phyloP scores from a whole-genome alignment of 1,140 invertebrate species.

The Glomeris maerens region DNA sequence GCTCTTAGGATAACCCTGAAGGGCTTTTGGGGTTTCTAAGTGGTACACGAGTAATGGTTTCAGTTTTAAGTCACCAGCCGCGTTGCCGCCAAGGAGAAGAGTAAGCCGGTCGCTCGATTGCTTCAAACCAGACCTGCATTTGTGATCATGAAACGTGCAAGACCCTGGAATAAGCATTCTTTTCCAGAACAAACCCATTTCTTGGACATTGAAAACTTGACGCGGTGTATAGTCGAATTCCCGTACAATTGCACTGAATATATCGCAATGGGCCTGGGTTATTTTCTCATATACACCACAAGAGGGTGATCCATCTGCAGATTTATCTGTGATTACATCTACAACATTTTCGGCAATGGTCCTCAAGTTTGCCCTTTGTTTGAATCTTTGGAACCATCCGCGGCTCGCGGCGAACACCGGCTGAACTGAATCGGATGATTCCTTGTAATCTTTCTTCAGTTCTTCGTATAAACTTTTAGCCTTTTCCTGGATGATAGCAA shows the following conservation, averaged over 20 bases:
- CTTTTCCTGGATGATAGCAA: constrained; percentile 12
- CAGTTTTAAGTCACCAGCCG: constrained; percentile 13
- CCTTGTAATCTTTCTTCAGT: neutral
- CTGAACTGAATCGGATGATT: neutral
- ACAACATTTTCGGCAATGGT: neutral
- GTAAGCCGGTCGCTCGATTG: constrained; percentile 15
- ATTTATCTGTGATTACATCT: too few species aligned
- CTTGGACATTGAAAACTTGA: constrained; percentile 32
- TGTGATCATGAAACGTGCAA: constrained; percentile 10
- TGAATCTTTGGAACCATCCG: neutral
- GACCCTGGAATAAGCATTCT: constrained; percentile 16
- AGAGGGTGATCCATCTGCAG: too few species aligned
- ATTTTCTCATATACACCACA: neutral
- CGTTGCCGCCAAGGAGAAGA: constrained; percentile 14
- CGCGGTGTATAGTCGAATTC: constrained; percentile 26
- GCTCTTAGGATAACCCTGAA: constrained; percentile 10
- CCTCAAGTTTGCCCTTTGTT: neutral
- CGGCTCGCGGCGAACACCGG: neutral
- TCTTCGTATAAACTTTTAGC: constrained; percentile 5
- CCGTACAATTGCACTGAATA: neutral
- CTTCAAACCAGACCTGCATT: constrained; percentile 14
- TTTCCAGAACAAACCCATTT: constrained; percentile 31
- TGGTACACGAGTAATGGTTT: constrained; percentile 14
- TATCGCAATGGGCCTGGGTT: neutral
- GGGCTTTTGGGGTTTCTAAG: constrained; percentile 14